phyloP scores from a whole-genome alignment of 2,888 invertebrate genomes.

The Synergus gifuensis region DNA sequence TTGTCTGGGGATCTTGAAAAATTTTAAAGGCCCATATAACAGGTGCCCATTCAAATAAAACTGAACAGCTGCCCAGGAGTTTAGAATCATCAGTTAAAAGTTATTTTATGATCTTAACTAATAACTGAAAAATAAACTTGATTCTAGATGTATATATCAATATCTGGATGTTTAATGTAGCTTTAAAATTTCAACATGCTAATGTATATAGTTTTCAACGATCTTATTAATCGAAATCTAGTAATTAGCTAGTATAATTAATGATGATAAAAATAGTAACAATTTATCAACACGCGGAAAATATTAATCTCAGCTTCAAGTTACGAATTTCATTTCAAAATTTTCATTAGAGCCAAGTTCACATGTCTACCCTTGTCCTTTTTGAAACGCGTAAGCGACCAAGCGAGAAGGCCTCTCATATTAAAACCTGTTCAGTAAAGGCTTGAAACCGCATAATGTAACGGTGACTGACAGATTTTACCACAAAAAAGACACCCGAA shows the following conservation, averaged over 20 bases:
- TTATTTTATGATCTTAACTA: no score
- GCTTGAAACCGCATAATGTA: constrained; percentile 56
- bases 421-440: constrained; percentile 59
- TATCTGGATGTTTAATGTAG: background rate
- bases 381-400: background rate
- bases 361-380: constrained; percentile 25
- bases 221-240: background rate
- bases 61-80: background rate
- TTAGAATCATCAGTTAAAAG: background rate
- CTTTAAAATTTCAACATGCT: background rate
- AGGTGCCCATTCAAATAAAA: background rate
- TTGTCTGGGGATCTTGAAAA: background rate
- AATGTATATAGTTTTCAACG: background rate
- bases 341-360: constrained; percentile 3
- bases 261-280: background rate
- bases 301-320: background rate
- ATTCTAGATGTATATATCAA: background rate
- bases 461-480: constrained; percentile 60
- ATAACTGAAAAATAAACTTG: no score
- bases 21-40: background rate
- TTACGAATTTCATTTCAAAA: background rate
- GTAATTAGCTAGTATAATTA: background rate
- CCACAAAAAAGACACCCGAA: constrained; percentile 46
- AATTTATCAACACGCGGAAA: background rate
- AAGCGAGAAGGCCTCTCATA: constrained; percentile 51